These are phyloP conservation scores for Aplocera efformata DNA, from an alignment of 2,888 invertebrate genomes.

Conservation along the genomic window DNA sequence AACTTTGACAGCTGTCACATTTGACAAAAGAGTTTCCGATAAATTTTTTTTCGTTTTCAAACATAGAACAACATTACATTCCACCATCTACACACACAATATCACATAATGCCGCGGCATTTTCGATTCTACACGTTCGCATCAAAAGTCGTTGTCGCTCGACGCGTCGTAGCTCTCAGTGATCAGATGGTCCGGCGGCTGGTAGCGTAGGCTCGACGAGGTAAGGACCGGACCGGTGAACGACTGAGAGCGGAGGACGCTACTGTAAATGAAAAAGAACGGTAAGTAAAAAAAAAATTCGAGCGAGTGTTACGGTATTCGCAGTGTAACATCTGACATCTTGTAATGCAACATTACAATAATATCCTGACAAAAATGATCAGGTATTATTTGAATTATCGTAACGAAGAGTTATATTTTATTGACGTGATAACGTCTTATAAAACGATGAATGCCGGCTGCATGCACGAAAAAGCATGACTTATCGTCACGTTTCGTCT, in stretches of 20 bases:
- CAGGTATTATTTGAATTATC: no score
- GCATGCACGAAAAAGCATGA: no score
- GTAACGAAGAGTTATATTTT: no score
- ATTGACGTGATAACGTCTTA: no score
- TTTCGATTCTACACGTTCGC: slow-evolving; percentile 34
- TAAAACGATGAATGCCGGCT: no score
- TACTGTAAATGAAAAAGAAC: slow-evolving; percentile 47
- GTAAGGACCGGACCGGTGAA: slow-evolving; percentile 79
- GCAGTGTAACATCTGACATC: no score
- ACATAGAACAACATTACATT: no score
- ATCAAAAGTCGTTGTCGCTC: slow-evolving; percentile 77
- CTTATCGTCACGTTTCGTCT: no score
- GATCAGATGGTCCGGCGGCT: slow-evolving; percentile 51
- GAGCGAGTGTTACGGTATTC: no score
- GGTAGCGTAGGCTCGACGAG: slow-evolving; percentile 54
- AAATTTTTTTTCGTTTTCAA: not conserved
- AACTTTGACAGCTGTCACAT: slow-evolving; percentile 29
- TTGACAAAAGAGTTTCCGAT: slow-evolving; percentile 20
- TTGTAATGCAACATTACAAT: no score
- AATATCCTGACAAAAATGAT: no score
- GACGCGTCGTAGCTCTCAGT: slow-evolving; percentile 69
- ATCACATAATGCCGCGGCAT: slow-evolving; percentile 48
- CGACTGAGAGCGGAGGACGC: slow-evolving; percentile 82
- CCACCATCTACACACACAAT: slow-evolving; percentile 30
- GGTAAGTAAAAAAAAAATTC: no score